These are phyloP conservation scores for Liodrosophila aerea DNA, from an alignment of 2,888 invertebrate genomes.

Conservation along the genomic window DNA sequence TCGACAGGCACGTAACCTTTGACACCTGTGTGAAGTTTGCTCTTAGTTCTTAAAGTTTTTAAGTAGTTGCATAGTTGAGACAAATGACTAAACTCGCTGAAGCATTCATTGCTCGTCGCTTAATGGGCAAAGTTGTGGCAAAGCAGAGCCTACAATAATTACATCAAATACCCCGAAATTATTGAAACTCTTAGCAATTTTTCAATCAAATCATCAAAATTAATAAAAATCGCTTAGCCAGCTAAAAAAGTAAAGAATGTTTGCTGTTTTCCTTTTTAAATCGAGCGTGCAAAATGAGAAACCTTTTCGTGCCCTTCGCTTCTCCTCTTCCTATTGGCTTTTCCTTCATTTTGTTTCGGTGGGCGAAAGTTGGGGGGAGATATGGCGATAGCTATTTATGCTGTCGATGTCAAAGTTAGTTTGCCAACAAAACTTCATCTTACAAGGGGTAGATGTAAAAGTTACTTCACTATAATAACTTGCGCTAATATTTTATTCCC, in stretches of 20 bases:
- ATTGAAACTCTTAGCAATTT: conserved; percentile 23
- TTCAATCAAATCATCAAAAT: conserved; percentile 45
- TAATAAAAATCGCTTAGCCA: conserved; percentile 52
- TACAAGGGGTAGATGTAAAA: not conserved
- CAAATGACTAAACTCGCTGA: conserved; percentile 18
- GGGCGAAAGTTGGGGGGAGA: not conserved
- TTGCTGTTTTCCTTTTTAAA: conserved; percentile 24
- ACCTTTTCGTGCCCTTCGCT: conserved; percentile 9
- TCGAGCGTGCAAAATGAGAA: conserved; percentile 23
- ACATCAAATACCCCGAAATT: conserved; percentile 13
- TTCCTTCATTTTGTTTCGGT: not conserved
- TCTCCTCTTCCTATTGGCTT: not conserved
- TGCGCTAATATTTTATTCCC: conserved; percentile 20
- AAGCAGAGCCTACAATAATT: conserved; percentile 8
- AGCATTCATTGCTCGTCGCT: conserved; percentile 10
- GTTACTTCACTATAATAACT: conserved; percentile 24
- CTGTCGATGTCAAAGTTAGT: conserved; percentile 28
- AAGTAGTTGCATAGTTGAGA: conserved; percentile 44
- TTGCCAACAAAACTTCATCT: conserved; percentile 7
- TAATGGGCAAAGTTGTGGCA: conserved; percentile 54
- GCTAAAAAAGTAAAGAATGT: conserved; percentile 29
- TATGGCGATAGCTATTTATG: conserved; percentile 17
- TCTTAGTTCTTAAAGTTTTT: conserved; percentile 38
- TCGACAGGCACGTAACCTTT: conserved; percentile 30
- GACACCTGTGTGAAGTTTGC: conserved; percentile 41